Evolutionary conservation across 1,140 invertebrate species (phyloP), one percentile per base, ranked within the genome.

Genomic region (Drosophila mauritiana): DNA sequence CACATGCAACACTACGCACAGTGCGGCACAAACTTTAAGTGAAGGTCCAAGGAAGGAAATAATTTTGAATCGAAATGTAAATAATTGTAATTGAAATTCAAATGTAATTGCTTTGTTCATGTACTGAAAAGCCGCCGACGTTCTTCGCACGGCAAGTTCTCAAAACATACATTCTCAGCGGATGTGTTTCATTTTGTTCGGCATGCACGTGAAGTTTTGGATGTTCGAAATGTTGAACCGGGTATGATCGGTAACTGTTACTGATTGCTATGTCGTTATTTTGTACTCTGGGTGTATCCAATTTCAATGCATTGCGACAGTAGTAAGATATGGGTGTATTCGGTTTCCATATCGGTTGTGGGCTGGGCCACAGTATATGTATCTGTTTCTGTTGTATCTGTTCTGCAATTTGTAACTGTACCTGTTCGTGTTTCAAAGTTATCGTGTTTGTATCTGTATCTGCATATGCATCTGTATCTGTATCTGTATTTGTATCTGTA

Each of bases 181-280:
- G 37, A 34, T 10, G 54, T 59, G 42, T 43, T 17, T 17, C n/a
- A 31, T 13, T 37, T 37, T 3, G 10, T 58, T 58, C 20, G 58
- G 54, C 59, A 63, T 63, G 59, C 55, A 64, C 55, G 62, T 62
- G 61, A 45, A 49, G 48, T 36, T 36, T 36, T 15, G 11, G 46
- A 62, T 62, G 57, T 40, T 58, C 34, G 39, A 64, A 46, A 64
- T 62, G 55, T 62, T 63, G 15, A 52, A 51, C 49, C 49, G 49
- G 49, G 49, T 36, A 36, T 51, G 49, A 51, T 51, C 49, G 5
- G 48, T 51, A 34, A 27, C 25, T 10, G 17, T 51, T 34, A 15
- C 31, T 13, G n/a, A 34, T 51, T 34, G 10, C 31, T 13, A 36
- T 36, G 12, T 6, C 27, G 31, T 51, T 34, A 36, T 34, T 36